Evolutionary conservation across 2,113 vertebrate species (phyloP).

Genomic region (Myotis lucifugus): DNA sequence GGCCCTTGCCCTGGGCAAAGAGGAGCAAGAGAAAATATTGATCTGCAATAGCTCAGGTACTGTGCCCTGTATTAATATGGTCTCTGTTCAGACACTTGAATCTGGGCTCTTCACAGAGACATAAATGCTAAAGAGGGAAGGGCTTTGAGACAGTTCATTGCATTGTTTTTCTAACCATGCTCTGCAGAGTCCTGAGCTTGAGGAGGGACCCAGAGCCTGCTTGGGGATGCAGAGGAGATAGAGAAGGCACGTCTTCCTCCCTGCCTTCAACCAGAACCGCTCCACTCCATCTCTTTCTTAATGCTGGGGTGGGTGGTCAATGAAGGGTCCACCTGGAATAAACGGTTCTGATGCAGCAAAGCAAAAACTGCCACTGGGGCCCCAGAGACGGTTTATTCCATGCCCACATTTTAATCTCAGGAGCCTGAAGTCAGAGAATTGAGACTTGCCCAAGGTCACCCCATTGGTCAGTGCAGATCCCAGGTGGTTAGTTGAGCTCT

Average conservation of each 20-base stretch:
- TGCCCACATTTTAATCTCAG: not conserved
- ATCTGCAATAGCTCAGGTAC: not conserved
- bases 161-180: not conserved
- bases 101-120: not conserved
- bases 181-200: not conserved
- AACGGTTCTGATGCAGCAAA: not conserved
- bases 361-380: not conserved
- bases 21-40: not conserved
- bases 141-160: not conserved
- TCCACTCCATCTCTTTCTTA: not conserved
- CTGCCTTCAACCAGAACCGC: not conserved
- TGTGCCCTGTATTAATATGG: not conserved
- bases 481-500: not conserved
- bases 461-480: not conserved
- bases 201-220: not conserved
- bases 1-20: not conserved
- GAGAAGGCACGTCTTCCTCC: not conserved
- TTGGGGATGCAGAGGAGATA: not conserved
- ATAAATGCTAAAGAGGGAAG: not conserved
- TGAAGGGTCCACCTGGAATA: not conserved
- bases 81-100: constrained; percentile 12
- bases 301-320: not conserved
- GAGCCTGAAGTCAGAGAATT: not conserved
- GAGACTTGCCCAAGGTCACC: not conserved
- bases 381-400: not conserved